Conservation (phyloP, 2,113 vertebrate genomes). For the Cochlearius cochlearius region DNA sequence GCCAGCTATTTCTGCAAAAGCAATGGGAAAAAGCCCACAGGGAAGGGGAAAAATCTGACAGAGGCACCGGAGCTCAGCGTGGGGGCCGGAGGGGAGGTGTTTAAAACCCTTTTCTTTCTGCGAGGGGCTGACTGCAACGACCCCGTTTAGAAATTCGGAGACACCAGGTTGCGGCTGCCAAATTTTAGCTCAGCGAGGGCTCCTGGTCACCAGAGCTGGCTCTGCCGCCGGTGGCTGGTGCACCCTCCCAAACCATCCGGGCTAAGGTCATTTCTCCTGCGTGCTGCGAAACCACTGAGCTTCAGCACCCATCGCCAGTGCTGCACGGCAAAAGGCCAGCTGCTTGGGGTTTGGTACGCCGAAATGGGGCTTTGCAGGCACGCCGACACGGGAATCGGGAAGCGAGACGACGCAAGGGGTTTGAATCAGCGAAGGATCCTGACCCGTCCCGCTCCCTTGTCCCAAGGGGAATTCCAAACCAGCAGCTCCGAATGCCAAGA, state of each 20-base stretch:
- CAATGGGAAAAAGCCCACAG: background rate
- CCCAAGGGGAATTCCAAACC: rapidly evolving
- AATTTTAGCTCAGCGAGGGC: background rate
- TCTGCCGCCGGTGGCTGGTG: background rate
- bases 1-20: background rate
- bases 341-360: background rate
- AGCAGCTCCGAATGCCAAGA: background rate
- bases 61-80: background rate
- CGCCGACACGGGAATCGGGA: background rate
- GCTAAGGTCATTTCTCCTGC: background rate
- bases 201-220: background rate
- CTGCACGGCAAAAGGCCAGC: no score
- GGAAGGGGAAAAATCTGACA: background rate
- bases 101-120: background rate
- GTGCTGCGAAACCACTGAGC: background rate
- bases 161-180: no score
- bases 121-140: background rate
- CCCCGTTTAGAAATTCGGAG: background rate
- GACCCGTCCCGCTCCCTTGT: background rate
- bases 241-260: no score
- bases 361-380: background rate
- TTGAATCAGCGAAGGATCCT: background rate
- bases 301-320: background rate
- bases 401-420: background rate
- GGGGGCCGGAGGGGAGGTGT: background rate